These are phyloP conservation scores for Glareola pratincola DNA, from an alignment of 2,113 vertebrate species.

Conservation along the genomic window DNA sequence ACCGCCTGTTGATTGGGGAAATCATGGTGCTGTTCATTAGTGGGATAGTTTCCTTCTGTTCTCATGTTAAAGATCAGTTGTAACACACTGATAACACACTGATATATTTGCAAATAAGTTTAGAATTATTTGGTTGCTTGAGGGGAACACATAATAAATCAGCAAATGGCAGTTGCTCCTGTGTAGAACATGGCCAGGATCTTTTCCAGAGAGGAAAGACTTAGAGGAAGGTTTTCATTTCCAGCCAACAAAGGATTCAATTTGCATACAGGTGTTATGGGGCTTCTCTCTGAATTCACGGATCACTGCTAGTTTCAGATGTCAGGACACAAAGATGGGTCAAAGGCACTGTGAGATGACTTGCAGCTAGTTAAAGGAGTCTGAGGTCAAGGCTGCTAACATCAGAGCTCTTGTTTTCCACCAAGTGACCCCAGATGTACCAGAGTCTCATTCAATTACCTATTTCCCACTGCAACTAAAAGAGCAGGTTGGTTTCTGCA, in stretches of 20 bases:
- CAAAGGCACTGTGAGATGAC: slow-evolving; percentile 33
- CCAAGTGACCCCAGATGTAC: slow-evolving; percentile 31
- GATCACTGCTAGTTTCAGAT: slow-evolving; percentile 44
- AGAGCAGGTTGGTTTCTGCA: background rate
- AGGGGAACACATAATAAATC: background rate
- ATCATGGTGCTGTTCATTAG: background rate
- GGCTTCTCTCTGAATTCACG: slow-evolving; percentile 9
- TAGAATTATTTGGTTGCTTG: background rate
- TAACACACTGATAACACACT: background rate
- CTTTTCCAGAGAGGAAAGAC: slow-evolving; percentile 1
- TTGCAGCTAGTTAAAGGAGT: slow-evolving; percentile 19
- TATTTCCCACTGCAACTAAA: background rate
- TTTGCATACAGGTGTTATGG: slow-evolving; percentile 60
- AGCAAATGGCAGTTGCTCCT: background rate
- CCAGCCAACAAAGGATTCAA: slow-evolving; percentile 8
- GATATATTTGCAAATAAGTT: slow-evolving; percentile 1
- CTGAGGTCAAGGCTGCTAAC: slow-evolving; percentile 33
- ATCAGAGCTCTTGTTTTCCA: slow-evolving; percentile 21
- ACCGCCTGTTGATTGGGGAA: background rate
- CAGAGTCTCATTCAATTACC: background rate
- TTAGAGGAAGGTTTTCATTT: slow-evolving; percentile 17
- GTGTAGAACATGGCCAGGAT: background rate
- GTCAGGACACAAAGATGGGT: slow-evolving; percentile 30
- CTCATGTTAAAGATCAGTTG: background rate
- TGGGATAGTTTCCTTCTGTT: background rate